phyloP scores from a whole-genome alignment of 2,888 invertebrate species.

The Ceratothoa steindachneri region DNA sequence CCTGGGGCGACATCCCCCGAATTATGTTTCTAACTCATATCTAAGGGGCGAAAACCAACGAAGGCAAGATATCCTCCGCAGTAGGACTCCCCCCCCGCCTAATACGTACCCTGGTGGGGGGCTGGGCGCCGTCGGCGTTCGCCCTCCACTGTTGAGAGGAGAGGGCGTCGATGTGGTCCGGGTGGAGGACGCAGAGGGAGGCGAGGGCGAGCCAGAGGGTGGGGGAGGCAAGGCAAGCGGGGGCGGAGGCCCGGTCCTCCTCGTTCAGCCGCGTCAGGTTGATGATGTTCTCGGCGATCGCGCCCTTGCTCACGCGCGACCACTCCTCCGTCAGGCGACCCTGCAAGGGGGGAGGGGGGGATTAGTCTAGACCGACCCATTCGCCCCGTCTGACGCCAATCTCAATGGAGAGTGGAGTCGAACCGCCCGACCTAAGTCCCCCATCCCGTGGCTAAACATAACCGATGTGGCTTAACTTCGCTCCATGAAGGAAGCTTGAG shows the following conservation, averaged over 20 bases:
- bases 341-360: slow-evolving; percentile 58
- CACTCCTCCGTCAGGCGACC: slow-evolving; percentile 79
- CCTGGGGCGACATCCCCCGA: too few species aligned
- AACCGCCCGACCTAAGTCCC: too few species aligned
- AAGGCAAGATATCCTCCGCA: too few species aligned
- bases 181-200: slow-evolving; percentile 85
- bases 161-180: slow-evolving; percentile 78
- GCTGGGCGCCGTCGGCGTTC: slow-evolving; percentile 55
- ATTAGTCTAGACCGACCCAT: too few species aligned
- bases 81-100: too few species aligned
- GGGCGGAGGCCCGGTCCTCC: slow-evolving; percentile 64
- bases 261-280: slow-evolving; percentile 77
- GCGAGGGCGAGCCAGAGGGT: slow-evolving; percentile 89
- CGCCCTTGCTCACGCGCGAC: slow-evolving; percentile 80
- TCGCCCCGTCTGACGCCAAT: too few species aligned
- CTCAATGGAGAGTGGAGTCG: too few species aligned
- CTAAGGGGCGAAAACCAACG: too few species aligned
- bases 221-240: slow-evolving; percentile 74
- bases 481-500: too few species aligned
- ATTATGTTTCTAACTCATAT: too few species aligned
- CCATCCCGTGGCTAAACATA: too few species aligned
- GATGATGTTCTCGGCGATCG: slow-evolving; percentile 79
- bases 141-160: slow-evolving; percentile 71
- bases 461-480: too few species aligned
- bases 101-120: neutral